Conservation (phyloP, 2,888 invertebrate genomes). For the Hirtodrosophila confusa region DNA sequence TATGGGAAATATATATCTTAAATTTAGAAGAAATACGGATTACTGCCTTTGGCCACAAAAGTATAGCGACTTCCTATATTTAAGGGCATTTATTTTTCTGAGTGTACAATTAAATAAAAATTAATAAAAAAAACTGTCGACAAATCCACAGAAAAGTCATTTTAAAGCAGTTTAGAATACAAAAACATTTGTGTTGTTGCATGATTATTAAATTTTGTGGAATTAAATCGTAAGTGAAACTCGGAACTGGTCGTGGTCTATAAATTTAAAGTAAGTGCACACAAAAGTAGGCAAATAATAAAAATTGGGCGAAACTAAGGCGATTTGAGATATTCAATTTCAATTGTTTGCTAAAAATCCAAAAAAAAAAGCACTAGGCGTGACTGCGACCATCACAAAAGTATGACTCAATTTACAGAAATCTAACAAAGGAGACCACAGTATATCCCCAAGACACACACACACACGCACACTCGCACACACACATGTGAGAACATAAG, state of each 20-base stretch:
- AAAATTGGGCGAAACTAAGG: background rate
- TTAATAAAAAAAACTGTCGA: no score
- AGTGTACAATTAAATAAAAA: no score
- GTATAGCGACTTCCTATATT: no score
- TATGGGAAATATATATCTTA: no score
- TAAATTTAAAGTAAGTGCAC: background rate
- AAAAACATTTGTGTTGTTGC: no score
- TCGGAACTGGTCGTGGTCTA: background rate
- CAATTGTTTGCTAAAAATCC: background rate
- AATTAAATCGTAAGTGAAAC: no score
- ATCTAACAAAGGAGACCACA: constrained; percentile 28
- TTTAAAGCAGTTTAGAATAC: no score
- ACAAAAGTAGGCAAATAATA: background rate
- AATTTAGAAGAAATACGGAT: no score
- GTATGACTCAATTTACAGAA: constrained; percentile 68
- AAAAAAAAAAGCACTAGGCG: constrained; percentile 20
- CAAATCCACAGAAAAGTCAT: no score
- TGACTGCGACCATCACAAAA: constrained; percentile 27
- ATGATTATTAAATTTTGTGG: no score
- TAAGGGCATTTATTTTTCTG: no score
- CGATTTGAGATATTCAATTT: constrained; percentile 4
- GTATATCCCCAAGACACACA: constrained; percentile 19
- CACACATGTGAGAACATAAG: constrained; percentile 24
- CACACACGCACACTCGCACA: constrained; percentile 7
- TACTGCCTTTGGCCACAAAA: no score